These are phyloP conservation scores for Greenwoodochromis staneri DNA, from an alignment of 2,113 vertebrate species.

Conservation along the genomic window DNA sequence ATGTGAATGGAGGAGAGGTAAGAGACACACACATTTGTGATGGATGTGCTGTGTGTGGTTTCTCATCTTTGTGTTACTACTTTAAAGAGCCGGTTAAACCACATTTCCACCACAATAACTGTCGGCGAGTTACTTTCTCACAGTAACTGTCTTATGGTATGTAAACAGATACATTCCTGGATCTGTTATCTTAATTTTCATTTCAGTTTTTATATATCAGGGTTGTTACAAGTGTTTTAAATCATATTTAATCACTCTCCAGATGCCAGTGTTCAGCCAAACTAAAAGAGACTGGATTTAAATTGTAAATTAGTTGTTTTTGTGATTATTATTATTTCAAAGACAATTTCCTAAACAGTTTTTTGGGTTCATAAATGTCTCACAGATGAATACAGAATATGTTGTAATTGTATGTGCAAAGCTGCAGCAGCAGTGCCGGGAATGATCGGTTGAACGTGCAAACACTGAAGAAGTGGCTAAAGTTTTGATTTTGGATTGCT, in stretches of 20 bases:
- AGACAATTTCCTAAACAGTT: not conserved
- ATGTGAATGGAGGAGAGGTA: constrained; percentile 98
- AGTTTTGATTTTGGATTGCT: constrained; percentile 35
- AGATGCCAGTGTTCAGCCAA: not conserved
- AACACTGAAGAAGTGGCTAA: constrained; percentile 5
- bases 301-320: not conserved
- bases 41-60: not conserved
- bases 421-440: not conserved
- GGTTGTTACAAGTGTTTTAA: not conserved
- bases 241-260: not conserved
- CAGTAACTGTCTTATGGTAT: not conserved
- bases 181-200: not conserved
- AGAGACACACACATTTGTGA: constrained; percentile 29
- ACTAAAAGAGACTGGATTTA: not conserved
- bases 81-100: constrained; percentile 36
- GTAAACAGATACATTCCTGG: not conserved
- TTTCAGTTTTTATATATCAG: not conserved
- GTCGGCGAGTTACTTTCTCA: not conserved
- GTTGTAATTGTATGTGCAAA: not conserved
- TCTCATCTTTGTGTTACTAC: not conserved
- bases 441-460: not conserved
- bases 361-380: not conserved
- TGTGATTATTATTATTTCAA: not conserved
- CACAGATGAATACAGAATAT: not conserved
- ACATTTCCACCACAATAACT: constrained; percentile 37